These are phyloP conservation scores for Laticauda colubrina DNA, from an alignment of 2,113 vertebrate species.

Conservation along the genomic window DNA sequence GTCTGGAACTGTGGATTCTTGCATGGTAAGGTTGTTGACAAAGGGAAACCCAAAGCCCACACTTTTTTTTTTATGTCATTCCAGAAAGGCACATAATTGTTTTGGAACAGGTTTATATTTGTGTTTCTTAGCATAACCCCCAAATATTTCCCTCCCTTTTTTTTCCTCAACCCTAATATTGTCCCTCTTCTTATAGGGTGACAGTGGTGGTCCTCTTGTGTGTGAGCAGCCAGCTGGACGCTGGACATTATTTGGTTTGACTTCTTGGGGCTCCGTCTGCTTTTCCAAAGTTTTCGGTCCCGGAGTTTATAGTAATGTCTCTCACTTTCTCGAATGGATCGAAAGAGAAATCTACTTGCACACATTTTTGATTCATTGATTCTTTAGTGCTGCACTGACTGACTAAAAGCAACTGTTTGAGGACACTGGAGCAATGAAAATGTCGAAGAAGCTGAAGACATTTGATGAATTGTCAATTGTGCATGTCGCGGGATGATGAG, in stretches of 20 bases:
- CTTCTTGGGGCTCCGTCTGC: conserved; percentile 90
- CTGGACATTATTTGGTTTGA: conserved; percentile 90
- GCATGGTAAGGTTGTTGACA: conserved; percentile 72
- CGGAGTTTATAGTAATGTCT: conserved; percentile 91
- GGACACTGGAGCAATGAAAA: conserved; percentile 26
- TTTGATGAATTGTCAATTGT: conserved; percentile 22
- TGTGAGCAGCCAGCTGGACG: conserved; percentile 76
- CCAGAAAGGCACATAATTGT: too few relatives aligned
- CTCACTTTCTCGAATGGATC: conserved; percentile 89
- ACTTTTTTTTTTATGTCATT: neutral
- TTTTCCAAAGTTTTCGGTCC: conserved; percentile 90
- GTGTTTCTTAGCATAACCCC: too few relatives aligned
- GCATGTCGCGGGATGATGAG: neutral
- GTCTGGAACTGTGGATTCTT: conserved; percentile 82
- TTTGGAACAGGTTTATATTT: too few relatives aligned
- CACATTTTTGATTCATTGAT: conserved; percentile 78
- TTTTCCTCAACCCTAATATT: too few relatives aligned
- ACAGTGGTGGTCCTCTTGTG: conserved; percentile 90
- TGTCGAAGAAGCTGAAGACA: conserved; percentile 22
- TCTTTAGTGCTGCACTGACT: conserved; percentile 25
- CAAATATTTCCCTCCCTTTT: too few relatives aligned
- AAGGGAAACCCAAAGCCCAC: neutral
- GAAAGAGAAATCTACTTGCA: conserved; percentile 88
- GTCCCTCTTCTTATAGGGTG: conserved; percentile 69
- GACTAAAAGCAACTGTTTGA: conserved; percentile 21